Percentiles rank a stretch among this genome's conserved stretches.
These are phyloP conservation scores for Willowsia nigromaculata DNA, from an alignment of 2,888 invertebrate genomes.

Conservation along the genomic window DNA sequence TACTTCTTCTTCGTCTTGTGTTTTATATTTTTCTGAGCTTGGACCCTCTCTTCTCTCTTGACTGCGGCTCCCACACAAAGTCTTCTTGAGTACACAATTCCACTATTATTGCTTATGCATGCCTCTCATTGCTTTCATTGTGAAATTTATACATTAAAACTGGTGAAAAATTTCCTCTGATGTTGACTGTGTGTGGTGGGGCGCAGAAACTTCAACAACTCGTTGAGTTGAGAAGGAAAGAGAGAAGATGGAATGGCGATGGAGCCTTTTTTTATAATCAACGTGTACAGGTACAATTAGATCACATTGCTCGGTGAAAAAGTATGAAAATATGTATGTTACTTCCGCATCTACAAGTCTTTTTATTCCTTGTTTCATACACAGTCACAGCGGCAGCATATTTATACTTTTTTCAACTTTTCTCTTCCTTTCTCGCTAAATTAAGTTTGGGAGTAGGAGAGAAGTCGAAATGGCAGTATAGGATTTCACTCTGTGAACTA, in stretches of 20 bases:
- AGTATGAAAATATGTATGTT: not conserved
- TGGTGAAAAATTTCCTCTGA: not conserved
- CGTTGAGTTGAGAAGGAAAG: not conserved
- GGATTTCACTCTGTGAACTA: not conserved
- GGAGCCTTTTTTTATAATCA: slow-evolving; percentile 23
- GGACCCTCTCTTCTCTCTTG: not conserved
- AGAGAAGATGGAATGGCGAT: slow-evolving; percentile 37
- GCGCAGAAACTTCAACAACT: not conserved
- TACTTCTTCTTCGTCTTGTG: not conserved
- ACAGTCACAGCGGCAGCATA: not conserved
- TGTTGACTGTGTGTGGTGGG: not conserved
- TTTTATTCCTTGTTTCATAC: not conserved
- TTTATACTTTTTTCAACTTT: slow-evolving; percentile 18
- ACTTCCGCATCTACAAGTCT: not conserved
- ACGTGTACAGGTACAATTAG: slow-evolving; percentile 68
- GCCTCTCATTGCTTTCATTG: not conserved
- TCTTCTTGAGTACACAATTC: not conserved
- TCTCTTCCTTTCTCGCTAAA: not conserved
- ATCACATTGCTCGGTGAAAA: slow-evolving; percentile 52
- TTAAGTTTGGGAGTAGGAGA: not conserved
- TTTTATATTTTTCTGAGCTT: not conserved
- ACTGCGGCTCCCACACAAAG: not conserved
- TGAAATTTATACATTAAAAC: not conserved
- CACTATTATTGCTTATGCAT: slow-evolving; percentile 22
- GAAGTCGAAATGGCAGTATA: not conserved